Evolutionary conservation across 2,797 vertebrate genomes (phyloP), one percentile per base, ranked within the genome.

Genomic region (Yasuhikotakia modesta): DNA sequence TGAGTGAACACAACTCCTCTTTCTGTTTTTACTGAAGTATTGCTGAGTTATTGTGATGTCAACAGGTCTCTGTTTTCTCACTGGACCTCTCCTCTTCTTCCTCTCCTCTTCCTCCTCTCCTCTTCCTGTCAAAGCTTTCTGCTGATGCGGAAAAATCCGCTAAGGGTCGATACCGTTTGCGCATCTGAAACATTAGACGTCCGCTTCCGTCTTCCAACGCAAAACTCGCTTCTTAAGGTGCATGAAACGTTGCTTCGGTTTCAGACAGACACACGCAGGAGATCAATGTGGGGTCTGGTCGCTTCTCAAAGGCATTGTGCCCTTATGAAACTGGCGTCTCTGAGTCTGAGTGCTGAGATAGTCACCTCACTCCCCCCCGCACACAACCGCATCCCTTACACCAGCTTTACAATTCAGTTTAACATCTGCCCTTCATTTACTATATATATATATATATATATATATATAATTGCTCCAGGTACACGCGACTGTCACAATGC

Each of bases 291-390:
- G 87, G 88, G 21, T 81, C 60, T 79, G 73, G 79, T 73, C 72
- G 63, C 63, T 63, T 74, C 78, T 72, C 71, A 64, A 73, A 48
- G 75, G 46, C 65, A 68, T 70, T 77, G 80, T 73, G 76, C 74
- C 86, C 83, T 77, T 81, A 83, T 90, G 90, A 93, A 87, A 82
- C 92, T 91, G 96, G 96, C 96, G 96, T 96, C 96, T 88, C 90
- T 65, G 76, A 91, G 96, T 97, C 96, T 96, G 87, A 89, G 87
- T 88, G 82, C 90, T 92, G 89, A 89, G 91, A 92, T 91, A 92
- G 90, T 93, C 91, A 93, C 91, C 92, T 90, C 19, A 43, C 71
- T 76, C 82, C 80, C 76, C 14, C 76, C 6, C 81, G 12, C n/a
- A 35, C 39, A 13, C 70, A 60, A 22, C 16, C 61, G 69, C 74